phyloP scores from a whole-genome alignment of 2,797 vertebrate genomes.

The Discoglossus pictus region DNA sequence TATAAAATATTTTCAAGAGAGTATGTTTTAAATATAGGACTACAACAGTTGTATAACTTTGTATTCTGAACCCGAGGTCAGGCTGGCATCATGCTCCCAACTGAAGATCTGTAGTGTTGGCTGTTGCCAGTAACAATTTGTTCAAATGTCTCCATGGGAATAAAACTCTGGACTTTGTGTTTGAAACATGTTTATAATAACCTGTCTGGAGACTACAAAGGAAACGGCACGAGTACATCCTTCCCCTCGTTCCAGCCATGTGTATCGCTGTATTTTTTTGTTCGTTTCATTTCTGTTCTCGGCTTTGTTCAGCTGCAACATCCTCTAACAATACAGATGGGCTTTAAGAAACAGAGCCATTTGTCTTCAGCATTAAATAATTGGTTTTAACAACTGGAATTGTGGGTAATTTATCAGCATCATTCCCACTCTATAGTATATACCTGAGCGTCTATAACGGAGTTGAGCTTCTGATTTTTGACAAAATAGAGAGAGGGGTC shows the following conservation, averaged over 20 bases:
- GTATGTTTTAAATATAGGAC: too few relatives aligned
- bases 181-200: conserved; percentile 26
- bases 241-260: not conserved
- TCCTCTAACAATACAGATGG: conserved; percentile 34
- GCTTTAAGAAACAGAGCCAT: conserved; percentile 30
- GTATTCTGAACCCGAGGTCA: too few relatives aligned
- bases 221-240: conserved; percentile 2
- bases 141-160: not conserved
- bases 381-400: conserved; percentile 38
- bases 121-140: too few relatives aligned
- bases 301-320: conserved; percentile 16
- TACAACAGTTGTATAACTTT: too few relatives aligned
- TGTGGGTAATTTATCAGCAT: conserved; percentile 37
- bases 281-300: not conserved
- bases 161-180: conserved; percentile 3
- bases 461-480: not conserved
- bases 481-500: too few relatives aligned
- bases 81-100: too few relatives aligned
- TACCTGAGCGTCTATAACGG: conserved; percentile 17
- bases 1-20: too few relatives aligned
- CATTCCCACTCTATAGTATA: conserved; percentile 22
- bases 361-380: conserved; percentile 32
- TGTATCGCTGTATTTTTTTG: conserved; percentile 20
- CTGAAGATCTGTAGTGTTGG: too few relatives aligned
- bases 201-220: conserved; percentile 24